A percentile compares a stretch with the other conserved stretches of the same genome.
phyloP scores from a whole-genome alignment of 2,888 invertebrate genomes.

The Peribatodes rhomboidaria region DNA sequence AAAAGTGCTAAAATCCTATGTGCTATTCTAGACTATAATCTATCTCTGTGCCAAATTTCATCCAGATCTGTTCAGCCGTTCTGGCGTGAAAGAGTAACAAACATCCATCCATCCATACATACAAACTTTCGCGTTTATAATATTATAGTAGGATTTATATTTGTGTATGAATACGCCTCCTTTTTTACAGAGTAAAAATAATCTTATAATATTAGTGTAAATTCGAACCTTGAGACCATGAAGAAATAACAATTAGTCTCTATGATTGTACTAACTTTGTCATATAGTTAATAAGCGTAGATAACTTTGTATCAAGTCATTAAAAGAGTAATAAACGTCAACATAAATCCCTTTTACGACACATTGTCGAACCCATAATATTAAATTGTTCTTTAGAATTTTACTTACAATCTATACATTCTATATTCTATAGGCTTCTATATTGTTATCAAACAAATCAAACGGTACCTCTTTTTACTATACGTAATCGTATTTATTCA shows the following conservation, averaged over 20 bases:
- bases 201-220: too few relatives aligned
- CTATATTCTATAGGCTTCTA: constrained; percentile 14
- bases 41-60: too few relatives aligned
- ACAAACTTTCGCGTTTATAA: too few relatives aligned
- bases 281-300: not conserved
- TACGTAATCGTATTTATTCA: not conserved
- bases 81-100: too few relatives aligned
- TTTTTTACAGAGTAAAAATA: too few relatives aligned
- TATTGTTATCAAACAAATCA: constrained; percentile 8
- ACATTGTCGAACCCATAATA: constrained; percentile 42
- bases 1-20: too few relatives aligned
- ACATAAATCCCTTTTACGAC: constrained; percentile 43
- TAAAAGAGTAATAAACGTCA: constrained; percentile 12
- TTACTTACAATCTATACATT: constrained; percentile 11
- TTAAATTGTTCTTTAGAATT: constrained; percentile 35
- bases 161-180: too few relatives aligned
- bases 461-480: not conserved
- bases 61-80: too few relatives aligned
- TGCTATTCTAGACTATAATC: too few relatives aligned
- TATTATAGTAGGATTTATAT: too few relatives aligned
- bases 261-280: constrained; percentile 36
- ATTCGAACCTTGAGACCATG: too few relatives aligned
- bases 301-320: constrained; percentile 19
- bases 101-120: too few relatives aligned
- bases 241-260: not conserved